phyloP scores from a whole-genome alignment of 2,797 vertebrate species.

The Zalophus californianus region DNA sequence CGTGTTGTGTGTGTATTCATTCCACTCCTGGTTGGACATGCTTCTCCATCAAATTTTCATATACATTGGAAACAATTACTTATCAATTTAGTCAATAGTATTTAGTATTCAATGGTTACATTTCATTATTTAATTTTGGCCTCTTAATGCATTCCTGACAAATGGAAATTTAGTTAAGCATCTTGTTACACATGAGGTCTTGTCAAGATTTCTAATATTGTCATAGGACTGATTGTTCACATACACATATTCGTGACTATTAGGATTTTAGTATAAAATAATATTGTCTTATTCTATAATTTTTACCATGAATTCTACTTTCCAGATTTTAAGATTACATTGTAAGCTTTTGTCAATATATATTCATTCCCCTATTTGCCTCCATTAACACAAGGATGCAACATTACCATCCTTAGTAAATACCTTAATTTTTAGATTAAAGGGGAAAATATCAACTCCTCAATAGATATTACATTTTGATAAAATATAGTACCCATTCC shows the following conservation, averaged over 20 bases:
- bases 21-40: background rate
- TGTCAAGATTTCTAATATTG: background rate
- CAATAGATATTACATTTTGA: background rate
- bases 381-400: background rate
- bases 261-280: background rate
- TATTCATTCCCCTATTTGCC: background rate
- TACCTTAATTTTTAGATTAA: slow-evolving; percentile 13
- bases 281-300: background rate
- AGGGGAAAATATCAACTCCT: background rate
- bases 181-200: background rate
- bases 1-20: background rate
- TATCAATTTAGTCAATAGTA: background rate
- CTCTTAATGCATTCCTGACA: background rate
- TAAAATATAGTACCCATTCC: background rate
- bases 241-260: background rate
- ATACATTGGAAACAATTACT: background rate
- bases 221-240: background rate
- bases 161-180: background rate
- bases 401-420: background rate
- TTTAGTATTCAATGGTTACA: background rate
- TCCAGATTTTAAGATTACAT: background rate
- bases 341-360: background rate
- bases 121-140: background rate
- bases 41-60: background rate
- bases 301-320: background rate